Conservation (phyloP, 2,797 vertebrate genomes). For the Lacerta bilineata region DNA sequence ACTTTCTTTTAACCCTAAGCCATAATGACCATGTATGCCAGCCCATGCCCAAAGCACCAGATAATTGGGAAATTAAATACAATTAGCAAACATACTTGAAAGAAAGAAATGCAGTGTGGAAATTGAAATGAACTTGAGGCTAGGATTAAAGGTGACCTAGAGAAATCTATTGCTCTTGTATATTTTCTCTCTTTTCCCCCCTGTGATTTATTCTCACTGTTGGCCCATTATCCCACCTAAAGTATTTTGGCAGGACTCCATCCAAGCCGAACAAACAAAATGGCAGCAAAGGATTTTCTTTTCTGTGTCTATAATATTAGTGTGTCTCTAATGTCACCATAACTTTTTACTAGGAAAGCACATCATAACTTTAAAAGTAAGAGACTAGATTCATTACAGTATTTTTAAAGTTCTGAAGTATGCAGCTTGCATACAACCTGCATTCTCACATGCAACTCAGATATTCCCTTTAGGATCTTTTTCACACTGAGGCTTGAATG, state of each 20-base stretch:
- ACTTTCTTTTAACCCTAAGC: background rate
- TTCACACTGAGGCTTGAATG: too few species aligned
- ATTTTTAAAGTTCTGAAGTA: background rate
- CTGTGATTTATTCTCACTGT: slow-evolving; percentile 50
- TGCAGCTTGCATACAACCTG: too few species aligned
- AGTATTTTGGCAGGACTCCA: background rate
- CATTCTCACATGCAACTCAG: too few species aligned
- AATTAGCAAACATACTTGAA: slow-evolving; percentile 4
- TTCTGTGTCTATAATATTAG: background rate
- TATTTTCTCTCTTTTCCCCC: slow-evolving; percentile 18
- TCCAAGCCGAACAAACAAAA: background rate
- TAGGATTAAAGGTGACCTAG: background rate
- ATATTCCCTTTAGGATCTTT: too few species aligned
- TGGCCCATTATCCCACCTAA: slow-evolving; percentile 31
- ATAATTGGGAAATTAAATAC: slow-evolving; percentile 5
- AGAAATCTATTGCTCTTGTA: slow-evolving; percentile 34
- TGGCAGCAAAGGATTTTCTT: background rate
- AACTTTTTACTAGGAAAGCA: background rate
- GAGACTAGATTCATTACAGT: background rate
- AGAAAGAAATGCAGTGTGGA: background rate
- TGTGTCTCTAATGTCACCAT: background rate
- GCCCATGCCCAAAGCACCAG: background rate
- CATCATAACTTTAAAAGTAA: fast-evolving
- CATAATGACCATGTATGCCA: background rate
- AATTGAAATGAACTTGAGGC: slow-evolving; percentile 10